These are phyloP conservation scores for Periparus ater DNA, from an alignment of 2,797 vertebrate species.

Conservation along the genomic window DNA sequence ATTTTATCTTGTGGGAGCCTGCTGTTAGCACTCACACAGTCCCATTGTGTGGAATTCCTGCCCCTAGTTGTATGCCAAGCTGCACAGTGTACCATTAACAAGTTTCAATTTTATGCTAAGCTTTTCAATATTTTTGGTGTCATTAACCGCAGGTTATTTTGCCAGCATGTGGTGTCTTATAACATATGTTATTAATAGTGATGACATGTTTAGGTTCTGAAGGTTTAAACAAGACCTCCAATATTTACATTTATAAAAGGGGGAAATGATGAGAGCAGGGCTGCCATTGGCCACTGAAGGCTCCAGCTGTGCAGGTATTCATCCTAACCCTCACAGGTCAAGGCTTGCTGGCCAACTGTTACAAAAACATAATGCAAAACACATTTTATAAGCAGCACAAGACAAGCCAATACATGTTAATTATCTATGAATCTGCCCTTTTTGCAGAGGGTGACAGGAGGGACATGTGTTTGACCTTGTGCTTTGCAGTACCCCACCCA, in stretches of 20 bases:
- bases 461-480: not conserved
- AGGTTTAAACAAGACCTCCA: conserved; percentile 70
- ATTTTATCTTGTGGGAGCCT: conserved; percentile 79
- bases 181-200: conserved; percentile 70
- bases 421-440: conserved; percentile 16
- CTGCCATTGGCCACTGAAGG: conserved; percentile 14
- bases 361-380: conserved; percentile 63
- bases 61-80: conserved; percentile 59
- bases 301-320: conserved; percentile 68
- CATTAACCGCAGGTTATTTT: conserved; percentile 69
- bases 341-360: conserved; percentile 54
- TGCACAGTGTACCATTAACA: conserved; percentile 70
- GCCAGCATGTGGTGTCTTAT: conserved; percentile 68
- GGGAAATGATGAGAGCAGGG: conserved; percentile 27
- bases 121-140: conserved; percentile 75
- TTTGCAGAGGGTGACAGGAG: not conserved
- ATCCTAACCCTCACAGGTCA: conserved; percentile 54
- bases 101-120: conserved; percentile 76
- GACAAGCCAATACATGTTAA: conserved; percentile 26
- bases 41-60: conserved; percentile 73
- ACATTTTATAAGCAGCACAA: conserved; percentile 39
- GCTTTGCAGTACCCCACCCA: not conserved
- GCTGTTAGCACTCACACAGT: conserved; percentile 73
- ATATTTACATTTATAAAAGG: conserved; percentile 67
- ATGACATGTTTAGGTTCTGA: conserved; percentile 60